A percentile compares a stretch with the other conserved stretches of the same genome.
These are phyloP conservation scores for Lithobates sylvaticus DNA, from an alignment of 2,797 vertebrate species.

Conservation along the genomic window DNA sequence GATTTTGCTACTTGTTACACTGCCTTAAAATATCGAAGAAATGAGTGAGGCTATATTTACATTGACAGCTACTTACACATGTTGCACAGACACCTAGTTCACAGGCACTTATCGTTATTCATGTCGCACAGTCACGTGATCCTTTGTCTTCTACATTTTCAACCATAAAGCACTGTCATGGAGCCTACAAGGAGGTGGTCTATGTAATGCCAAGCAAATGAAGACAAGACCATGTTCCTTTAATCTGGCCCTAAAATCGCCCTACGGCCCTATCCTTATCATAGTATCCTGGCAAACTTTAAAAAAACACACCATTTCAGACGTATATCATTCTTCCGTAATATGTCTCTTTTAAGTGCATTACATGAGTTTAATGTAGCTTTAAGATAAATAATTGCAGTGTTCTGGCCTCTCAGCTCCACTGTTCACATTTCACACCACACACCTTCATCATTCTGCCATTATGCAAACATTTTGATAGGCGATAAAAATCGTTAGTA, in stretches of 20 bases:
- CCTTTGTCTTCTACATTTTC: too few relatives aligned
- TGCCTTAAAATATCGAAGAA: too few relatives aligned
- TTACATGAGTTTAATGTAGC: not conserved
- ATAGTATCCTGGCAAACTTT: not conserved
- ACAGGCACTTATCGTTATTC: too few relatives aligned
- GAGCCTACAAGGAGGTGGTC: too few relatives aligned
- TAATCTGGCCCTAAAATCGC: not conserved
- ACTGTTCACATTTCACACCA: constrained; percentile 46
- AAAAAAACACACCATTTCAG: not conserved
- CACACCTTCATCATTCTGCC: constrained; percentile 52
- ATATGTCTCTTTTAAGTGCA: not conserved
- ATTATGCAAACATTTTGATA: constrained; percentile 59
- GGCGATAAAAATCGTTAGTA: constrained; percentile 60
- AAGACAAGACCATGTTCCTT: not conserved
- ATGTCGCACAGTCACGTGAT: too few relatives aligned
- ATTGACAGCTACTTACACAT: too few relatives aligned
- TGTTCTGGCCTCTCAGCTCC: constrained; percentile 38
- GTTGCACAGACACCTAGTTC: too few relatives aligned
- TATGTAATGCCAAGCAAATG: not conserved
- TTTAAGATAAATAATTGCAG: constrained; percentile 23
- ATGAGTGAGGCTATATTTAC: too few relatives aligned
- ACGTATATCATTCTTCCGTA: not conserved
- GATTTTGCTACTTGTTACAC: too few relatives aligned
- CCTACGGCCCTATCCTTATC: too few relatives aligned
- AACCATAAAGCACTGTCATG: not conserved